phyloP scores from a whole-genome alignment of 2,888 invertebrate genomes.

The Enchytraeus crypticus region DNA sequence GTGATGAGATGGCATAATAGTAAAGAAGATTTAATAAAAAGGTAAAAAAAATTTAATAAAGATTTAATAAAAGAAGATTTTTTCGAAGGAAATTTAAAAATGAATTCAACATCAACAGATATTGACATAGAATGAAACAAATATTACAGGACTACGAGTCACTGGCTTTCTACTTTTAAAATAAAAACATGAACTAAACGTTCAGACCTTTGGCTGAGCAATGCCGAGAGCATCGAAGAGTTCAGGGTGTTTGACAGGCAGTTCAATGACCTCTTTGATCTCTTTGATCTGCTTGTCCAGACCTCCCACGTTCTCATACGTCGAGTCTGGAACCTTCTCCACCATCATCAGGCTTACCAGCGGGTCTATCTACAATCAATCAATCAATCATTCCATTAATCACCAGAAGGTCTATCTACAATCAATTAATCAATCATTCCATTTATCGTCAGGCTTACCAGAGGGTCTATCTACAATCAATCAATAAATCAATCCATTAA shows the following conservation, averaged over 20 bases:
- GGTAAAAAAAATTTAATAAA: no score
- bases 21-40: no score
- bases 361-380: slow-evolving; percentile 68
- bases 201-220: slow-evolving; percentile 83
- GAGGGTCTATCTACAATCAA: neutral
- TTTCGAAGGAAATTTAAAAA: no score
- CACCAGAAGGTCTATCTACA: no score
- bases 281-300: slow-evolving; percentile 99
- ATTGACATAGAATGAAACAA: no score
- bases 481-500: neutral
- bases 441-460: neutral
- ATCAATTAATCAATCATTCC: neutral
- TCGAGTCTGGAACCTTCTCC: slow-evolving; percentile 98
- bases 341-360: slow-evolving; percentile 99
- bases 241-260: slow-evolving; percentile 98
- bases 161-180: no score
- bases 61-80: no score
- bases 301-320: slow-evolving; percentile 99
- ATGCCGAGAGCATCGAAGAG: slow-evolving; percentile 97
- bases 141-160: no score
- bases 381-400: neutral
- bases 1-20: no score
- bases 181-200: no score
- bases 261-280: slow-evolving; percentile 97
- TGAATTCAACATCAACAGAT: no score